Evolutionary conservation across 2,113 vertebrate species (phyloP).

Genomic region (Pica pica): DNA sequence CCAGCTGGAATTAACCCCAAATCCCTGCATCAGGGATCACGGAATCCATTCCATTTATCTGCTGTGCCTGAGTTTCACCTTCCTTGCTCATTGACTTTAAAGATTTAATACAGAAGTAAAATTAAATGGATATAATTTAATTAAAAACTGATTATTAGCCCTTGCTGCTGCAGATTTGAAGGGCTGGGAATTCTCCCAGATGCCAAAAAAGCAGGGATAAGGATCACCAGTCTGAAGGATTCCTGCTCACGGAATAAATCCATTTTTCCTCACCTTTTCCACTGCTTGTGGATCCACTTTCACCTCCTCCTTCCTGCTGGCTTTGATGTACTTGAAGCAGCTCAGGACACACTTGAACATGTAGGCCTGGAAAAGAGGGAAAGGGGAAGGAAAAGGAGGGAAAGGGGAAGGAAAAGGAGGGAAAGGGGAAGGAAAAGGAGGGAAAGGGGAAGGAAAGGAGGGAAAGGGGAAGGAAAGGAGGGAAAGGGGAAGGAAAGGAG

Average conservation of each 20-base stretch:
- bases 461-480: no score
- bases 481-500: no score
- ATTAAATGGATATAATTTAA: neutral
- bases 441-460: no score
- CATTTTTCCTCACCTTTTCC: conserved; percentile 54
- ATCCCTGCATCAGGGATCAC: neutral
- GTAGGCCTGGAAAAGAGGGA: conserved; percentile 56
- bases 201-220: neutral
- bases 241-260: neutral
- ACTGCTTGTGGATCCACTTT: neutral
- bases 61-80: neutral
- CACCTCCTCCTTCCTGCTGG: neutral
- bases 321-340: conserved; percentile 64
- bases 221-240: neutral
- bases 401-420: no score
- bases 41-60: neutral
- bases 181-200: neutral
- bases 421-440: no score
- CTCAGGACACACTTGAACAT: conserved; percentile 74
- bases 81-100: neutral
- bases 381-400: neutral
- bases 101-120: neutral
- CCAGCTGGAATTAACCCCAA: neutral
- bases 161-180: neutral
- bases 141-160: neutral